Percentiles rank a stretch among this genome's conserved stretches.
These are phyloP conservation scores for Caenorhabditis afra DNA, from an alignment of 2,888 invertebrate species.

Conservation along the genomic window DNA sequence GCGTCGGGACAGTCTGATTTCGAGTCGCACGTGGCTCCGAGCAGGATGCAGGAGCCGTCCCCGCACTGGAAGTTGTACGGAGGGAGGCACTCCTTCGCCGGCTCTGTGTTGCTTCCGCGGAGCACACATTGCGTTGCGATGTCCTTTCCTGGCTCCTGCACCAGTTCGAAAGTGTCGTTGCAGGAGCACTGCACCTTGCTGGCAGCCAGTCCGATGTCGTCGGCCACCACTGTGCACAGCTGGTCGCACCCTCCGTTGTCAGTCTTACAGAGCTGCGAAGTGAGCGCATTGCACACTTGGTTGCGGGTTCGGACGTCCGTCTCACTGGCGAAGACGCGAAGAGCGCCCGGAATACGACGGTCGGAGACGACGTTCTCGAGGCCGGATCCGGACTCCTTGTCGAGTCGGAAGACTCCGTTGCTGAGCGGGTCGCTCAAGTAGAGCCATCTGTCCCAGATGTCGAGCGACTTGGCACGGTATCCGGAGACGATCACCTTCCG, in stretches of 20 bases:
- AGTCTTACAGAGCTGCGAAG: conserved; percentile 88
- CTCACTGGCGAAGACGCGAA: conserved; percentile 79
- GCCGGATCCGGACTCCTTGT: conserved; percentile 84
- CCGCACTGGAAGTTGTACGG: conserved; percentile 80
- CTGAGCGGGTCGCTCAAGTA: conserved; percentile 80
- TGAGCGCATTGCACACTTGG: conserved; percentile 76
- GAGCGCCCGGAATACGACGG: conserved; percentile 84
- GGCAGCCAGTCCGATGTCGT: conserved; percentile 71
- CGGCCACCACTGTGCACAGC: conserved; percentile 70
- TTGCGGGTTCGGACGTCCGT: conserved; percentile 73
- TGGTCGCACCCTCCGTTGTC: conserved; percentile 92
- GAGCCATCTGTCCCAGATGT: conserved; percentile 79
- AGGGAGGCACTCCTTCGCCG: conserved; percentile 70
- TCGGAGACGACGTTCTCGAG: conserved; percentile 93
- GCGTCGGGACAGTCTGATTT: conserved; percentile 96
- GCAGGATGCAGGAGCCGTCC: conserved; percentile 87
- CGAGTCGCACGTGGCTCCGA: conserved; percentile 88
- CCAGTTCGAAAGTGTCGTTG: conserved; percentile 89
- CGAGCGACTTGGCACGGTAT: conserved; percentile 78
- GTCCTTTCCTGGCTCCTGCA: conserved; percentile 84
- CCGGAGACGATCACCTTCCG: conserved; percentile 82
- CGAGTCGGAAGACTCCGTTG: conserved; percentile 92
- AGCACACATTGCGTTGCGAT: conserved; percentile 78
- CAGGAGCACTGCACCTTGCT: conserved; percentile 90
- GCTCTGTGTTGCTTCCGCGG: conserved; percentile 46